Evolutionary conservation across 2,113 vertebrate species (phyloP), one percentile per base, ranked within the genome.

Genomic region (Leucopternis melanops): DNA sequence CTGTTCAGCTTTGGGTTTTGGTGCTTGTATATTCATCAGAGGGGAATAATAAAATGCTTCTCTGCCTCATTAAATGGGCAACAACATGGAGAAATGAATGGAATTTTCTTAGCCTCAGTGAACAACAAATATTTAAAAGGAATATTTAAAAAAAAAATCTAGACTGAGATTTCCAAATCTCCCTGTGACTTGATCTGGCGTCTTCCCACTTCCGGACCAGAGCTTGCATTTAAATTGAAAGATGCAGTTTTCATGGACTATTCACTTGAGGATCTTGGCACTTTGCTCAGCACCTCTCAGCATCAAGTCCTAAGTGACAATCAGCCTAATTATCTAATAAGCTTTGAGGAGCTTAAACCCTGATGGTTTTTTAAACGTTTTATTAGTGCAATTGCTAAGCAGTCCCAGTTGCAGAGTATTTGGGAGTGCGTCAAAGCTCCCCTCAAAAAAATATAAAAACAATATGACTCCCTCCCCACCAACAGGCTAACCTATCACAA

Each of bases 61-160:
- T 94, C 44, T 91, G 52, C 66, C 81, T 95, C 94, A 79, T 95
- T 96, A 95, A 92, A 77, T 90, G 47, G 70, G 86, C 81, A 92
- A 42, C 55, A 83, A 55, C 74, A 55, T 2, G 16, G 78, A 95
- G 89, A 91, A 94, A 82, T 80, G 6, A 89, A 63, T 82, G 74
- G 84, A 81, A 91, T 94, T 95, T 94, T 90, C 82, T 89, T 74
- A 83, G 71, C 74, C 50, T 90, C 66, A 29, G 38, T 77, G 74
- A 96, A 50, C 62, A 87, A 58, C 42, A 67, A 89, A 58, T 71
- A 75, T 36, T 81, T 87, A 7, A 84, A 81, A 81, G 36, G 22
- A 86, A 40, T 89, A 78, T 86, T 72, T 66, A 25, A 40, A 75
- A 52, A 62, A 61, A 63, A 29, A 26, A 20, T 16, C 67, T 22